Conservation (phyloP, 2,888 invertebrate species). For the Amitus sp. region DNA sequence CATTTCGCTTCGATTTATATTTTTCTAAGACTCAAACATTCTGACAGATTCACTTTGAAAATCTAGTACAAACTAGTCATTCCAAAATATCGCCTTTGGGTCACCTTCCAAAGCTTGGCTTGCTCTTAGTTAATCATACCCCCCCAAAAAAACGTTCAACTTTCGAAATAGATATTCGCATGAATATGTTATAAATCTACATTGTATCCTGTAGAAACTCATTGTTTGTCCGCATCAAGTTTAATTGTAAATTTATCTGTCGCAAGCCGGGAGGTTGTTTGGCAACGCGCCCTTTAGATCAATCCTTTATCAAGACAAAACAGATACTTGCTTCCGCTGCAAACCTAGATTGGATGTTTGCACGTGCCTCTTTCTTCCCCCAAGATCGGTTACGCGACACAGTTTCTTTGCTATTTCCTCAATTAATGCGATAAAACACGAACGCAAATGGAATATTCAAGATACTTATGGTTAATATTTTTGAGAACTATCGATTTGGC, state of each 20-base stretch:
- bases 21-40: too few species aligned
- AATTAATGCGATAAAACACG: constrained; percentile 31
- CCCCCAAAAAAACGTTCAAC: too few species aligned
- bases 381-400: constrained; percentile 37
- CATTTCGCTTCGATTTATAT: too few species aligned
- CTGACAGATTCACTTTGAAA: too few species aligned
- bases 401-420: constrained; percentile 28
- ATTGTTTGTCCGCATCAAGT: constrained; percentile 1
- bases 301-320: constrained; percentile 37
- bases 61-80: too few species aligned
- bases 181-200: too few species aligned
- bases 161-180: too few species aligned
- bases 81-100: too few species aligned
- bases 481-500: background rate
- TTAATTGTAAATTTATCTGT: constrained; percentile 30
- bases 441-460: constrained; percentile 17
- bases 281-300: constrained; percentile 21
- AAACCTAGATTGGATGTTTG: constrained; percentile 42
- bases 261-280: constrained; percentile 17
- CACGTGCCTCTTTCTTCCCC: constrained; percentile 37
- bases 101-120: too few species aligned
- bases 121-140: too few species aligned
- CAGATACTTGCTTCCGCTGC: constrained; percentile 36
- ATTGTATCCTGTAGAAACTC: background rate
- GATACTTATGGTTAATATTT: background rate